Conservation (phyloP, 2,888 invertebrate species). For the Lochmaea crataegi region DNA sequence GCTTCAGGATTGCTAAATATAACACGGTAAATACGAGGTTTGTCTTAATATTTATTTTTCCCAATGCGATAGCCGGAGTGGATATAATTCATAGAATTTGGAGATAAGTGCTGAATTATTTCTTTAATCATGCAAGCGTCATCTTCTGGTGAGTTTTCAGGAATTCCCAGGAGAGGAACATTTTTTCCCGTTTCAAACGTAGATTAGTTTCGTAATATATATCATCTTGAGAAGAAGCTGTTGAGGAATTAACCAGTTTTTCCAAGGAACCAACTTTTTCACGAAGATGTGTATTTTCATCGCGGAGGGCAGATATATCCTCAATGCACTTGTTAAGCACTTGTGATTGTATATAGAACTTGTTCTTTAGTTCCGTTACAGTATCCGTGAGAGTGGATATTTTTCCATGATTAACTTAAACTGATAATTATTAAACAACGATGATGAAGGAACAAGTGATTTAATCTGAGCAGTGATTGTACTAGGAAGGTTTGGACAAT, state of each 20-base stretch:
- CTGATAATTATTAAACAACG: neutral
- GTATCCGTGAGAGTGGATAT: neutral
- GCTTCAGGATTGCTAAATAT: neutral
- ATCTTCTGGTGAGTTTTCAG: neutral
- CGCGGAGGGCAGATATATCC: neutral
- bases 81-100: neutral
- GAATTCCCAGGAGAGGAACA: neutral
- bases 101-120: neutral
- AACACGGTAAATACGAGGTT: neutral
- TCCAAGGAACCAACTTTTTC: neutral
- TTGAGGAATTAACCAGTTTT: neutral
- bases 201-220: neutral
- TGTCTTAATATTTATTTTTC: neutral
- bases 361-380: neutral
- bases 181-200: neutral
- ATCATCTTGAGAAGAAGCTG: neutral
- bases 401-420: neutral
- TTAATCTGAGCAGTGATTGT: neutral
- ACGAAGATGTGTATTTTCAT: neutral
- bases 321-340: neutral
- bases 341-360: neutral
- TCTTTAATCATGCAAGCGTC: neutral
- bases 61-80: neutral
- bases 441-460: too few relatives aligned
- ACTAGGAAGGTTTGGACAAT: neutral